These are phyloP conservation scores for Cyanoramphus novaezelandiae DNA, from an alignment of 2,113 vertebrate genomes.

Conservation along the genomic window DNA sequence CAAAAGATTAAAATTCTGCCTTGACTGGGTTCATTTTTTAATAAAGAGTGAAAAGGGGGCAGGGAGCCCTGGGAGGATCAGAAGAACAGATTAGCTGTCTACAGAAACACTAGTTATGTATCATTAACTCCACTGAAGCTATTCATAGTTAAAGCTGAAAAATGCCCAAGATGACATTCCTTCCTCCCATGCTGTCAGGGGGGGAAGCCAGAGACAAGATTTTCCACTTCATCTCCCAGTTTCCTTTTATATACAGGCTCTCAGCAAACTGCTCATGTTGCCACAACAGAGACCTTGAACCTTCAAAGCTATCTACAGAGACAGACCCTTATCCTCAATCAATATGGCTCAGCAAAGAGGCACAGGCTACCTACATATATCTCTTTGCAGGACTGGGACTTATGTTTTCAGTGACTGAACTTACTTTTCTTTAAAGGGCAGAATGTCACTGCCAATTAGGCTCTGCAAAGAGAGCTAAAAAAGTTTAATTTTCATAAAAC, in stretches of 20 bases:
- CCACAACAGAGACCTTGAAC: constrained; percentile 54
- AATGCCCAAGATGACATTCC: constrained; percentile 58
- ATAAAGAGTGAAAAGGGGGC: constrained; percentile 9
- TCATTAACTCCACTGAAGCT: constrained; percentile 54
- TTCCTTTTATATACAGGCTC: constrained; percentile 36
- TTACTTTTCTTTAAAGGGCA: constrained; percentile 20
- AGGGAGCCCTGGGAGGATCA: constrained; percentile 48
- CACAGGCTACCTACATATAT: neutral
- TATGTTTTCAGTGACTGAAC: neutral
- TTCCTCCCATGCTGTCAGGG: constrained; percentile 45
- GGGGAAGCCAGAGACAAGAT: constrained; percentile 31
- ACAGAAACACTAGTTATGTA: constrained; percentile 54
- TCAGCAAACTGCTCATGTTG: constrained; percentile 32
- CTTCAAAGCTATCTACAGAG: constrained; percentile 50
- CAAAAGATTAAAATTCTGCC: constrained; percentile 51
- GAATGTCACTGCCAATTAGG: neutral
- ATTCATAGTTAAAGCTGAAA: constrained; percentile 47
- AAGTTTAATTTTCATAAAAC: constrained; percentile 8
- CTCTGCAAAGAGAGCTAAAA: neutral
- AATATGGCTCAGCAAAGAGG: constrained; percentile 33
- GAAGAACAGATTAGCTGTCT: constrained; percentile 57
- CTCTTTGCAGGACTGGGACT: neutral
- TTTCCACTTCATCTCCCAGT: constrained; percentile 58
- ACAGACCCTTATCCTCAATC: constrained; percentile 48
- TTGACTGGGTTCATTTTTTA: constrained; percentile 35